Conservation (phyloP, 53 echinoderm and acorn worm species). For the Luidia sarsii region DNA sequence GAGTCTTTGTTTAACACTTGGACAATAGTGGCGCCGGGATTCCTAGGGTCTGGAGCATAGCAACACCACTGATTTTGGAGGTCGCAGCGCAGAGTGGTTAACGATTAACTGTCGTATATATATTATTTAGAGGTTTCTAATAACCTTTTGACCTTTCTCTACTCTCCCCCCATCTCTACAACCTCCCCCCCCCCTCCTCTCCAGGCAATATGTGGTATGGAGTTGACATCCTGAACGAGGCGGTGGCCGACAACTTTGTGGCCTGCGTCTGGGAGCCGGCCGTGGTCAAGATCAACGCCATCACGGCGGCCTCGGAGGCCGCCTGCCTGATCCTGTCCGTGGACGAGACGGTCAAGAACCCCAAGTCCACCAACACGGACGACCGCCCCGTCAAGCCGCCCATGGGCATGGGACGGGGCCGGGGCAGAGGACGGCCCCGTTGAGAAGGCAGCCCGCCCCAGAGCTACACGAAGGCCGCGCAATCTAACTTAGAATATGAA, state of each 20-base stretch:
- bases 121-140: too few species aligned
- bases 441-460: too few species aligned
- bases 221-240: conserved; percentile 90
- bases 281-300: conserved; percentile 95
- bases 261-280: conserved; percentile 98
- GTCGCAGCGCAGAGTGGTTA: background rate
- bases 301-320: conserved; percentile 97
- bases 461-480: too few species aligned
- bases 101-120: background rate
- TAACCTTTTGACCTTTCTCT: background rate
- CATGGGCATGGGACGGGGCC: conserved; percentile 86
- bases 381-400: conserved; percentile 82
- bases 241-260: conserved; percentile 83
- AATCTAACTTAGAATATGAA: background rate
- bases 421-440: conserved; percentile 71
- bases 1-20: too few species aligned
- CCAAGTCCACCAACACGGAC: conserved; percentile 79
- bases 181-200: background rate
- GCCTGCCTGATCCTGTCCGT: conserved; percentile 95
- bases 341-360: conserved; percentile 94
- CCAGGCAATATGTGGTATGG: conserved; percentile 92
- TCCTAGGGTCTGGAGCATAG: too few species aligned
- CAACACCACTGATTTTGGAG: too few species aligned
- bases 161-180: background rate
- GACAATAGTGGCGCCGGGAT: too few species aligned